Conservation (phyloP, 2,888 invertebrate genomes). For the Silvanus unidentatus region DNA sequence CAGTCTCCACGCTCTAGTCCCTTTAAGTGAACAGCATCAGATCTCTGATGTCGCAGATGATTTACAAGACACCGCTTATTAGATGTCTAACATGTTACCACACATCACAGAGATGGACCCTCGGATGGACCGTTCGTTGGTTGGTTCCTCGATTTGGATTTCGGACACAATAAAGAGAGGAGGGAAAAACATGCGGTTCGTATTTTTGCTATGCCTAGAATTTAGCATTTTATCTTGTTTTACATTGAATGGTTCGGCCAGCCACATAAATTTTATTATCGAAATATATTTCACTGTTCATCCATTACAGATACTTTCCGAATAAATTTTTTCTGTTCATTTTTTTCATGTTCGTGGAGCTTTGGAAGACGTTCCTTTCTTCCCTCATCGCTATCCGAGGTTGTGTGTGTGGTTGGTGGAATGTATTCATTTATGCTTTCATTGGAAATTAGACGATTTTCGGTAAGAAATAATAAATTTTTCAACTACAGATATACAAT, state of each 20-base stretch:
- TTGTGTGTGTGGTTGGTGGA: neutral
- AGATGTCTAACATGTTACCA: too few species aligned
- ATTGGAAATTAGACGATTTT: conserved; percentile 17
- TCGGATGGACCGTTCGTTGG: too few species aligned
- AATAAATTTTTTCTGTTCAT: conserved; percentile 11
- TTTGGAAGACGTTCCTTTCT: too few species aligned
- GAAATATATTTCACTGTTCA: conserved; percentile 20
- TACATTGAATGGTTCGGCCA: conserved; percentile 40
- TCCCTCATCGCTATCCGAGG: neutral
- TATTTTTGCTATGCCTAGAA: conserved; percentile 28
- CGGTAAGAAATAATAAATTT: neutral
- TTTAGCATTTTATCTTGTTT: conserved; percentile 42
- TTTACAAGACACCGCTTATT: too few species aligned
- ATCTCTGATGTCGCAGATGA: too few species aligned
- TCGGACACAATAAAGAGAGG: conserved; percentile 28
- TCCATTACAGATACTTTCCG: conserved; percentile 18
- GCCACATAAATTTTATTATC: conserved; percentile 35
- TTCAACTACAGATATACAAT: neutral
- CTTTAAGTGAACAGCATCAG: too few species aligned
- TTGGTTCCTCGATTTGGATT: too few species aligned
- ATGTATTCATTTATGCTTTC: conserved; percentile 1
- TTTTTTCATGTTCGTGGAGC: conserved; percentile 16
- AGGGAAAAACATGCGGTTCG: conserved; percentile 29
- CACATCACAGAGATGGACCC: too few species aligned
- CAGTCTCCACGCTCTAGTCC: too few species aligned